Percentiles rank a stretch among this genome's conserved stretches.
phyloP scores from a whole-genome alignment of 2,797 vertebrate species.

The Oreonectes daqikongensis region DNA sequence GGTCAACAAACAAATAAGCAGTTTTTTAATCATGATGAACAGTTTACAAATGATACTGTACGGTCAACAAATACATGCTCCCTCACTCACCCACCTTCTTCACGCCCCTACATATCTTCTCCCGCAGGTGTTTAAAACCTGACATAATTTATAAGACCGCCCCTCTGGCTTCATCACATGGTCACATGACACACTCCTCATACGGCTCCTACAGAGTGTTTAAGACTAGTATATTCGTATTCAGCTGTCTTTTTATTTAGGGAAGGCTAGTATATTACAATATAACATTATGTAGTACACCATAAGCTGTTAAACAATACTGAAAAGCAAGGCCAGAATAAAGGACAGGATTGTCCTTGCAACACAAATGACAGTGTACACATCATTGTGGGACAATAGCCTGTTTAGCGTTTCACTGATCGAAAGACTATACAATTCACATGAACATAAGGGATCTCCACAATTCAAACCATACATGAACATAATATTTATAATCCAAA shows the following conservation, averaged over 20 bases:
- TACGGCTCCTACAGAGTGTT: too few relatives aligned
- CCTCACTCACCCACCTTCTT: too few relatives aligned
- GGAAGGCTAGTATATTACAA: constrained; percentile 3
- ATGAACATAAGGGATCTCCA: not conserved
- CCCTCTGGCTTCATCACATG: too few relatives aligned
- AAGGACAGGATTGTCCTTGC: not conserved
- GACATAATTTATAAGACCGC: too few relatives aligned
- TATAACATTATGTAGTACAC: not conserved
- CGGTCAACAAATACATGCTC: too few relatives aligned
- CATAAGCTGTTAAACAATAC: constrained; percentile 4
- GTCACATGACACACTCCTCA: too few relatives aligned
- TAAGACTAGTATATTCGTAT: too few relatives aligned
- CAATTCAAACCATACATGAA: not conserved
- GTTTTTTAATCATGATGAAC: too few relatives aligned
- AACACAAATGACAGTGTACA: not conserved
- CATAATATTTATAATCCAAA: not conserved
- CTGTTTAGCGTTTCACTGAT: not conserved
- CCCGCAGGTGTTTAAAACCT: too few relatives aligned
- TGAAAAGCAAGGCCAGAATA: not conserved
- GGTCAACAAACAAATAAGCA: too few relatives aligned
- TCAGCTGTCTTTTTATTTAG: constrained; percentile 19
- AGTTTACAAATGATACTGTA: too few relatives aligned
- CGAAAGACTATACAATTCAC: not conserved
- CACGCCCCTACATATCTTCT: too few relatives aligned
- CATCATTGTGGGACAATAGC: not conserved